Base-by-base conservation (phyloP, 2,113 vertebrate genomes). In the Ictalurus furcatus region DNA sequence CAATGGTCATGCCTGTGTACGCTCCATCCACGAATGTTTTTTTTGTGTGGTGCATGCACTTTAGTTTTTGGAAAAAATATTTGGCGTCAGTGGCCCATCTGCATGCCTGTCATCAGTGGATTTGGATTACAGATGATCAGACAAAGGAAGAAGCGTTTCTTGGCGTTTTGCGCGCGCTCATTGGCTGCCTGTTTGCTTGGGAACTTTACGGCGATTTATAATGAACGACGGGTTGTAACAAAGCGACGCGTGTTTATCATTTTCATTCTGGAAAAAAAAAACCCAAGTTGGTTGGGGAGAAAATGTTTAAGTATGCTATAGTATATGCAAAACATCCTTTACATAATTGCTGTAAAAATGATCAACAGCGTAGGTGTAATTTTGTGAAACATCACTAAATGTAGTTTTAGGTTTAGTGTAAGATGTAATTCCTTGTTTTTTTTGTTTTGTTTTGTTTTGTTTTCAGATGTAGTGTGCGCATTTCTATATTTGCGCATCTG, bases 61-160 rank as follows among this genome's bases (percentile, higher is more conserved):
- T 86, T 91, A 86, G 63, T 86, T 92, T 86, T 91, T 79, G 61
- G 90, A 87, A 90, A 87, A 90, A 88, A 82, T 84, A 87, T 89
- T 91, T 87, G 85, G 93, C 93, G 91, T 94, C 90, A 58, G 91
- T 90, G 54, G 48, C 84, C 92, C 92, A 92, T 92, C 92, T 93
- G 90, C 37, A 90, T 80, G 52, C n/a, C 69, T 67, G 86, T 65
- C 79, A 73, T 52, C 86, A 40, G 76, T 90, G 88, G 88, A 89
- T 85, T 90, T 88, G 61, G 52, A 85, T 71, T 85, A 85, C 88
- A 87, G 65, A 71, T 74, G 63, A 69, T 79, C 82, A 87, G 67
- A 91, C 91, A 92, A 90, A 90, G 71, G 86, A 71, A 67, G 11
- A 63, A 23, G 85, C 89, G 80, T 79, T 88, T 21, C 85, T 89